Base-by-base conservation (phyloP, 2,797 vertebrate genomes). In the Gallinago nigripennis region DNA sequence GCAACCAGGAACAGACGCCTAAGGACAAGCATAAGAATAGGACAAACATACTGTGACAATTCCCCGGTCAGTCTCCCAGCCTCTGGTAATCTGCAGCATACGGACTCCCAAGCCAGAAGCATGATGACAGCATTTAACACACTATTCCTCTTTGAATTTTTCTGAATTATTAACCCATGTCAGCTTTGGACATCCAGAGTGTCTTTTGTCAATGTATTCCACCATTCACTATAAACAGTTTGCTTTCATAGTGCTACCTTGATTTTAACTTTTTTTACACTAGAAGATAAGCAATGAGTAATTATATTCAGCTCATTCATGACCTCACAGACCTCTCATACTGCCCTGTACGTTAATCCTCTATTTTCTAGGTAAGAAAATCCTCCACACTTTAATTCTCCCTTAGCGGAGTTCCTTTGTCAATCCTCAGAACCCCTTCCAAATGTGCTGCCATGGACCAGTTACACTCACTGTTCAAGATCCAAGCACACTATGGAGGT, bases 211-310 rank as follows among this genome's bases (percentile, higher is more conserved):
- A 57, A 6, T 1, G 7, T 8, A 53, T 8, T 31, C 43, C 53
- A n/a, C 4, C 25, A n/a, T 4, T 37, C 28, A 27, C 27, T n/a
- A 20, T 0, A 16, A 6, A 33, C 1, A 1, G 23, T 54, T 54
- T 79, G 48, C 25, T 64, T 53, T 33, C 50, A 45, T 7, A 31
- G 8, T 4, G 19, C 25, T 53, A 30, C 21, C 20, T 60, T 13
- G 10, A 35, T 23, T 48, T 50, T 68, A 17, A 11, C 5, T 31
- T 41, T 19, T 19, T 31, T 66, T 37, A 41, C 17, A 4, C 25
- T 46, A n/a, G 15, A 68, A 71, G 12, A 85, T 18, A 53, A 78
- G 31, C 18, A 35, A 23, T 12, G 6, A 25, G 2, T 41, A 57
- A 46, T 39, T 16, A 23, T 0, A 58, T 1, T 39, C 63, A 30